phyloP scores from a whole-genome alignment of 2,113 vertebrate species.

The Mesoclemmys tuberculata region DNA sequence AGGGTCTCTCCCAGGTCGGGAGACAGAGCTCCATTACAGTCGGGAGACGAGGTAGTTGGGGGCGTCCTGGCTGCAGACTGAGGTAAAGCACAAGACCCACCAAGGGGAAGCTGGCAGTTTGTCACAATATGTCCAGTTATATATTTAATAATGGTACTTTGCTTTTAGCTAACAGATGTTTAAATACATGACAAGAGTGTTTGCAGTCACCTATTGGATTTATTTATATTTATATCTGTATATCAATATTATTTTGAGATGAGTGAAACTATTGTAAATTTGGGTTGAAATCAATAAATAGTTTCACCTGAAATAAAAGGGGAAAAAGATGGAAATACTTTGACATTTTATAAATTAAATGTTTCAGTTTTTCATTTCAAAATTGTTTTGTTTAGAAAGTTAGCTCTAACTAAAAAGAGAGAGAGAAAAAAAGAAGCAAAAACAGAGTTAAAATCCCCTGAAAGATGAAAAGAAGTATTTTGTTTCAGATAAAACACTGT shows the following conservation, averaged over 20 bases:
- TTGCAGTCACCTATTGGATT: rapidly evolving
- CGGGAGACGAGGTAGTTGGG: too few species aligned
- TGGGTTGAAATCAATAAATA: neutral
- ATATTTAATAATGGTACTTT: neutral
- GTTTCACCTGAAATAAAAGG: neutral
- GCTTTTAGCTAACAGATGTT: neutral
- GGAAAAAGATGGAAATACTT: neutral
- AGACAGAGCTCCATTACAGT: too few species aligned
- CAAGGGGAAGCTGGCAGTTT: too few species aligned
- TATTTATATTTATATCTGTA: neutral
- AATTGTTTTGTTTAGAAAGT: neutral
- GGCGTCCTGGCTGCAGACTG: too few species aligned
- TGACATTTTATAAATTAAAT: neutral
- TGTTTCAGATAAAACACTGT: neutral
- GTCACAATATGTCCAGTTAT: rapidly evolving
- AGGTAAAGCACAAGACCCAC: too few species aligned
- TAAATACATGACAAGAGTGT: neutral
- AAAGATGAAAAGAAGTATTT: too few species aligned
- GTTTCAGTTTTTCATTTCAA: neutral
- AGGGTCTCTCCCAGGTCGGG: too few species aligned
- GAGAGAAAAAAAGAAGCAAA: neutral
- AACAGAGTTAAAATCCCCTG: neutral
- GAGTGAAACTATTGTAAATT: neutral
- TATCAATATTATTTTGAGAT: too few species aligned
- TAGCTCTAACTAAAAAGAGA: neutral